Percentiles rank a stretch among this genome's conserved stretches.
Conservation (phyloP, 53 echinoderm and acorn worm genomes). For the Astropecten irregularis region DNA sequence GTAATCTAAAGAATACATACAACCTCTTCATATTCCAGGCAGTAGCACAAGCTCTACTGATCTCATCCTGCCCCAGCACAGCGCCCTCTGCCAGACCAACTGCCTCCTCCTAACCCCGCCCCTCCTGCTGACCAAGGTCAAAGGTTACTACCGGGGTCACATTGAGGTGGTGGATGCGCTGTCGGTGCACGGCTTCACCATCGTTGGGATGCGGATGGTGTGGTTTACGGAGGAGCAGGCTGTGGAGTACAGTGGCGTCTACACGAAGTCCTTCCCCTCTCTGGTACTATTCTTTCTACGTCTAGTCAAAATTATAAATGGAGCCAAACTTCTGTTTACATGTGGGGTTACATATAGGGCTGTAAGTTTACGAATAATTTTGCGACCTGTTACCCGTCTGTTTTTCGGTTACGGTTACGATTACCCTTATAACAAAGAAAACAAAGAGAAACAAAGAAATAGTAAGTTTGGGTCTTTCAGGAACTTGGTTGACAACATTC, state of each 20-base stretch:
- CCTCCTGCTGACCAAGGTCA: conserved; percentile 78
- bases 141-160: conserved; percentile 82
- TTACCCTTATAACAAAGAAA: no score
- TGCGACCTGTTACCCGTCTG: no score
- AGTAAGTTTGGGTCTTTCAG: no score
- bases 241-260: conserved; percentile 70
- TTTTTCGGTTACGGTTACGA: no score
- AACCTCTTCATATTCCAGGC: no score
- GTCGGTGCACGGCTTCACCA: conserved; percentile 71
- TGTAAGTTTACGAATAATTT: no score
- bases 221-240: conserved; percentile 83
- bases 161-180: conserved; percentile 89
- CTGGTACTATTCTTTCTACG: conserved; percentile 58
- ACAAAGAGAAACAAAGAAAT: no score
- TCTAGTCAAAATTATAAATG: not conserved
- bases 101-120: conserved; percentile 93
- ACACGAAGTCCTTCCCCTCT: conserved; percentile 59
- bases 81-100: conserved; percentile 97
- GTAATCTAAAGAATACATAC: no score
- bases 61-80: conserved; percentile 66
- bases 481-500: no score
- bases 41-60: conserved; percentile 45
- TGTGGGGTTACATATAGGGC: no score
- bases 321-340: not conserved
- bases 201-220: conserved; percentile 89